phyloP scores from a whole-genome alignment of 2,113 vertebrate species.

The Hassar affinis region DNA sequence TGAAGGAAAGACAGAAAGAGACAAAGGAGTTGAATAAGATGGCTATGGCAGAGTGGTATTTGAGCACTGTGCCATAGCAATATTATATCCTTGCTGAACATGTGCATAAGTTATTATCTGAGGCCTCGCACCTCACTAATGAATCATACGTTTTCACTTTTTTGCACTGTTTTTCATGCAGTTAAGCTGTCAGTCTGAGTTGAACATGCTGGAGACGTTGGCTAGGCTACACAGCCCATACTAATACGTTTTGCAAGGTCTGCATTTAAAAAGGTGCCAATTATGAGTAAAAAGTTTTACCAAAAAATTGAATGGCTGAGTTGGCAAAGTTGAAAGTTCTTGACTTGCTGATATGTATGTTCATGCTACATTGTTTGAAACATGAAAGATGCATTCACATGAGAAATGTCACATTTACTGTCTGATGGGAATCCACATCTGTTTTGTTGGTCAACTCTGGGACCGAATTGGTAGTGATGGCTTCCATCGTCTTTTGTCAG shows the following conservation, averaged over 20 bases:
- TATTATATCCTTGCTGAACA: slow-evolving; percentile 11
- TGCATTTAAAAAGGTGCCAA: background rate
- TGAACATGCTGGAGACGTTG: slow-evolving; percentile 18
- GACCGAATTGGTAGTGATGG: background rate
- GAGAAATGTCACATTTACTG: background rate
- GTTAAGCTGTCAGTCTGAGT: slow-evolving; percentile 44
- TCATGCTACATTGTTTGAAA: background rate
- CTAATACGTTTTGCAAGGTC: background rate
- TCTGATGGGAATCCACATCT: background rate
- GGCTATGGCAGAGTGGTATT: background rate
- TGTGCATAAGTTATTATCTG: slow-evolving; percentile 44
- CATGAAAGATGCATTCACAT: background rate
- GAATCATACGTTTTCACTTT: slow-evolving; percentile 40
- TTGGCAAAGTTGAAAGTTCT: background rate
- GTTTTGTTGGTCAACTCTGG: background rate
- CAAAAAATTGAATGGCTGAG: background rate
- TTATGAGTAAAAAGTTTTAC: background rate
- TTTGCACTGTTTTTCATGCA: slow-evolving; percentile 40
- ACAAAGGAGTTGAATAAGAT: background rate
- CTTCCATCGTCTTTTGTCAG: background rate
- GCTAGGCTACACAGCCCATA: background rate
- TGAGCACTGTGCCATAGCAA: background rate
- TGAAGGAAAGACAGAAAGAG: background rate
- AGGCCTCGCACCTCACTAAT: slow-evolving; percentile 40
- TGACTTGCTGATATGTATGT: background rate